phyloP scores from a whole-genome alignment of 2,888 invertebrate species.

The Tricholauxania praeusta region DNA sequence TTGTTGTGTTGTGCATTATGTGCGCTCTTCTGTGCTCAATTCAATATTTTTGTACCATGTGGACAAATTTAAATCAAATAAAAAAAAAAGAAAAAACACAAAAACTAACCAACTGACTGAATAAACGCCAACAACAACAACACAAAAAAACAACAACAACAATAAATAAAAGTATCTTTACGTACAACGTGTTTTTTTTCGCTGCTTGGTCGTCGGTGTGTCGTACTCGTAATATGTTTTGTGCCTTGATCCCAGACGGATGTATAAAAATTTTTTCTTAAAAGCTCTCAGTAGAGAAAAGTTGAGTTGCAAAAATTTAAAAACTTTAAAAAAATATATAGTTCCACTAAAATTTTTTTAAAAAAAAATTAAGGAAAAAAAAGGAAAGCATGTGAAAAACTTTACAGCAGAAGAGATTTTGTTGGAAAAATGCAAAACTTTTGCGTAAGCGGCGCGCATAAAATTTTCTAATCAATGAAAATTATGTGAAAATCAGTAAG shows the following conservation, averaged over 20 bases:
- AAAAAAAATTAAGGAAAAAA: background rate
- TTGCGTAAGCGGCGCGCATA: too few species aligned
- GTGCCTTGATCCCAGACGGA: slow-evolving; percentile 33
- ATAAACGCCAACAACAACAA: slow-evolving; percentile 22
- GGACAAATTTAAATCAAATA: slow-evolving; percentile 32
- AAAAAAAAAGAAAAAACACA: background rate
- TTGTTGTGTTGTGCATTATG: background rate
- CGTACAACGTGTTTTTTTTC: slow-evolving; percentile 33
- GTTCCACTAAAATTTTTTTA: background rate
- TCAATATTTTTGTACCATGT: slow-evolving; percentile 25
- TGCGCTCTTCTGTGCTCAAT: slow-evolving; percentile 8
- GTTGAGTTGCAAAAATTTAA: background rate
- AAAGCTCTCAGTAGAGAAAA: slow-evolving; percentile 2
- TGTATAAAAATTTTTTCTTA: slow-evolving; percentile 29
- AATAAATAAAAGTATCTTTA: slow-evolving; percentile 24
- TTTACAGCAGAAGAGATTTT: background rate
- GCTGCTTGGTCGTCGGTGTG: background rate
- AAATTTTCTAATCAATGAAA: too few species aligned
- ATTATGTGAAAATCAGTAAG: slow-evolving; percentile 11
- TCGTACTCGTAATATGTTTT: slow-evolving; percentile 30
- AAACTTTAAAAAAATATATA: background rate
- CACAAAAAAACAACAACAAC: background rate
- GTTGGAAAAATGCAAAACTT: slow-evolving; percentile 1
- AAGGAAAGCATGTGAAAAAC: background rate
- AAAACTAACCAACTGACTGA: slow-evolving; percentile 5